Conservation (phyloP, 2,113 vertebrate species). For the Malurus melanocephalus region DNA sequence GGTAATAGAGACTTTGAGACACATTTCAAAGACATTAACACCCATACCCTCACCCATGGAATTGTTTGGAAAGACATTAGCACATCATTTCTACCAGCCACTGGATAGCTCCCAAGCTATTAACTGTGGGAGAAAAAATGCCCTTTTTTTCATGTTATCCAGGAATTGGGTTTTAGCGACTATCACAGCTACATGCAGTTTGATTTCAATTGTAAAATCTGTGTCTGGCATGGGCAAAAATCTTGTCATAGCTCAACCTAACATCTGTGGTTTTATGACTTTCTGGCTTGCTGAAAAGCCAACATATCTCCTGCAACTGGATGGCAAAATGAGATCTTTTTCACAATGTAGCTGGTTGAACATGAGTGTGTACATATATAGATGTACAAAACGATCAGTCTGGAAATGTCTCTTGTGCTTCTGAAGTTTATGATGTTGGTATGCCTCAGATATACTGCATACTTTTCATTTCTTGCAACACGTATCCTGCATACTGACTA, state of each 20-base stretch:
- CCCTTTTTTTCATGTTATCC: no score
- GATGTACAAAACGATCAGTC: fast-evolving
- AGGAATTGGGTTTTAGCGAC: neutral
- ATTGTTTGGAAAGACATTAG: no score
- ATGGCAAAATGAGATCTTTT: neutral
- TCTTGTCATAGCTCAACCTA: neutral
- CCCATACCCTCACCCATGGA: no score
- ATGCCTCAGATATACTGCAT: neutral
- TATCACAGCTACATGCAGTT: neutral
- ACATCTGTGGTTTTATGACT: neutral
- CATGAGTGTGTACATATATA: neutral
- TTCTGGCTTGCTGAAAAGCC: neutral
- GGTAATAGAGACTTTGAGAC: no score
- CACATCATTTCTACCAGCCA: neutral
- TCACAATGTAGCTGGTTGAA: fast-evolving
- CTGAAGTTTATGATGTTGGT: neutral
- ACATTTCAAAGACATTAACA: no score
- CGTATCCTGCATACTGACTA: neutral
- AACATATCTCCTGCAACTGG: neutral
- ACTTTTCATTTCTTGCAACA: neutral
- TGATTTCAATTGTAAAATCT: neutral
- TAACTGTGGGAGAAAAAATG: neutral
- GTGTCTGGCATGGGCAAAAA: neutral
- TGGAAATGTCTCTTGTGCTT: neutral
- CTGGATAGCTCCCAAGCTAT: neutral